Evolutionary conservation across 2,113 vertebrate species (phyloP), one percentile per base, ranked within the genome.

Genomic region (Colossoma macropomum): DNA sequence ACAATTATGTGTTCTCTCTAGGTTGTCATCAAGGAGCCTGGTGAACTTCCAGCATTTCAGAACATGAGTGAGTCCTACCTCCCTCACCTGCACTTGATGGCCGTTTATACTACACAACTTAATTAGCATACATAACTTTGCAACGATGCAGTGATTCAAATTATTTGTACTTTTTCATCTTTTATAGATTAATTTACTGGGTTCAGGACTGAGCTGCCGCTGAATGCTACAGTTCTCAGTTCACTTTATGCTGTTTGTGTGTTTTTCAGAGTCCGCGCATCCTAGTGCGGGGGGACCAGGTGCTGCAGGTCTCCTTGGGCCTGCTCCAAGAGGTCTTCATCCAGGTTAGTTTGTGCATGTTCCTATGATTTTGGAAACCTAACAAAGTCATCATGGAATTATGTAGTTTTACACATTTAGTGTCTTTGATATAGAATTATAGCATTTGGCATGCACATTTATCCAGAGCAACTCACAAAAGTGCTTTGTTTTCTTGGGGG

Each of bases 11-110:
- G 5, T 75, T 1, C 0, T 12, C 12, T 88, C 66, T 56, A 95
- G 94, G 91, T 94, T 19, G 87, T 94, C 63, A 77, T 94, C 38
- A 94, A 90, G 73, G 94, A 95, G 84, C 94, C 94, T 0, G 87
- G 8, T 88, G 90, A 93, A 84, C 83, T 87, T 79, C 80, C 65
- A 84, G 90, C 21, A 2, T 88, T 88, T 74, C 75, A 84, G 76
- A 69, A 76, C 27, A 82, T 88, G 87, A 84, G 87, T 88, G 77
- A 88, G 87, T 84, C 13, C 17, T 72, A 32, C 48, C 12, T 27
- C 34, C 41, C 19, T 25, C 2, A 30, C 16, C 15, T 54, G 7
- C 25, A 17, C 45, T 6, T 27, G 5, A 50, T 10, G 21, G 7
- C 54, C 2, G 23, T 59, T n/a, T n/a, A 59, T 52, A 17, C 17